A percentile compares a stretch with the other conserved stretches of the same genome.
phyloP scores from a whole-genome alignment of 2,113 vertebrate genomes.

The Psittacula cyanocephala region DNA sequence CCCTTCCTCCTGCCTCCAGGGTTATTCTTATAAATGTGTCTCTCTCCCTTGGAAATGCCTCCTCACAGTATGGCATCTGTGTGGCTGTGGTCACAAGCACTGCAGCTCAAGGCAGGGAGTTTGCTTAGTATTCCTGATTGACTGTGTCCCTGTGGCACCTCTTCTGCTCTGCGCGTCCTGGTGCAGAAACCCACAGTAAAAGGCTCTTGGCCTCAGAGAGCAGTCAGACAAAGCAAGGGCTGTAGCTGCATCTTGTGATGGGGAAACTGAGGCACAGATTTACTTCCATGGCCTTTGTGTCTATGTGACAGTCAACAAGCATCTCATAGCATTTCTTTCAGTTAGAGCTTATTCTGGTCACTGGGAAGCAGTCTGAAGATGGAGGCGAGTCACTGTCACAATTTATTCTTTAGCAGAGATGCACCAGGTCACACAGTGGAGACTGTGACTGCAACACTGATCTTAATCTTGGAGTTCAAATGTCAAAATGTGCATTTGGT shows the following conservation, averaged over 20 bases:
- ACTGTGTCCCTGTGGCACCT: not conserved
- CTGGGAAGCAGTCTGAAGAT: not conserved
- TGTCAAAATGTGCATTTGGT: not conserved
- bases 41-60: not conserved
- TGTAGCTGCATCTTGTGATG: not conserved
- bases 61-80: fast-evolving
- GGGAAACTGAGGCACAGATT: not conserved
- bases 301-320: not conserved
- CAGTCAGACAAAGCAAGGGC: not conserved
- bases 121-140: not conserved
- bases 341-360: not conserved
- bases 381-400: not conserved
- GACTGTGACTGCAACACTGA: not conserved
- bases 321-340: not conserved
- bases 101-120: not conserved
- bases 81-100: not conserved
- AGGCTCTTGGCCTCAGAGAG: not conserved
- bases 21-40: not conserved
- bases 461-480: not conserved
- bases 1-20: not conserved
- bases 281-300: not conserved
- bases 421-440: not conserved
- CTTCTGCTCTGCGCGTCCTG: fast-evolving
- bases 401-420: not conserved
- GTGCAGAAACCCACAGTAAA: not conserved